Evolutionary conservation across 2,113 vertebrate genomes (phyloP), one percentile per base, ranked within the genome.

Genomic region (Thamnophis sirtalis): DNA sequence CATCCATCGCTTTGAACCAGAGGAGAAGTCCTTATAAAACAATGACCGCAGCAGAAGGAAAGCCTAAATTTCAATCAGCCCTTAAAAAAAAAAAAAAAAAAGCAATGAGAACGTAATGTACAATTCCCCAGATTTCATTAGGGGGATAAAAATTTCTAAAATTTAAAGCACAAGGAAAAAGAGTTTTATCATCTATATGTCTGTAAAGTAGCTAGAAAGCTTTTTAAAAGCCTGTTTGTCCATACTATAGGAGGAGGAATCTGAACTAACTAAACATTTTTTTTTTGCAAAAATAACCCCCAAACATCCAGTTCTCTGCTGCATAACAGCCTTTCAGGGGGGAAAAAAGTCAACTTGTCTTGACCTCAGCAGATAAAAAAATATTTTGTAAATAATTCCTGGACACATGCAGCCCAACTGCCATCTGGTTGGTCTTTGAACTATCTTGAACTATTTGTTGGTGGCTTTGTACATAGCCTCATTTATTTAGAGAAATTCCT

Each of bases 361-460:
- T 92, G 91, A 92, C 91, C 91, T 89, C 88, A 43, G 19, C 5
- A 33, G 55, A 92, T 86, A 84, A 92, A 92, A 92, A 63, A 89
- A 48, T 60, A 63, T 86, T 92, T 84, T 51, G 22, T 84, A 84
- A 85, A 63, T 53, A 48, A 53, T 89, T 88, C 49, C 55, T 89
- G 58, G 85, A 84, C 80, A 89, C 33, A 51, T 86, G 55, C 56
- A 92, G 55, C 80, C 26, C n/a, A 56, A 53, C 9, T 54, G 48
- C 91, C 80, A 89, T 92, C 91, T 92, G 91, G 88, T 50, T 89
- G 88, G 33, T 86, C 91, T 92, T 89, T 89, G 91, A 92, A 92
- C 91, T 86, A 19, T 43, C 80, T 89, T 89, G 91, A 92, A 73
- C 88, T 86, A 56, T 60, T 63, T 89, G 21, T 58, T 92, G 73